Evolutionary conservation across 2,797 vertebrate species (phyloP), one percentile per base, ranked within the genome.

Genomic region (Molossus molossus): DNA sequence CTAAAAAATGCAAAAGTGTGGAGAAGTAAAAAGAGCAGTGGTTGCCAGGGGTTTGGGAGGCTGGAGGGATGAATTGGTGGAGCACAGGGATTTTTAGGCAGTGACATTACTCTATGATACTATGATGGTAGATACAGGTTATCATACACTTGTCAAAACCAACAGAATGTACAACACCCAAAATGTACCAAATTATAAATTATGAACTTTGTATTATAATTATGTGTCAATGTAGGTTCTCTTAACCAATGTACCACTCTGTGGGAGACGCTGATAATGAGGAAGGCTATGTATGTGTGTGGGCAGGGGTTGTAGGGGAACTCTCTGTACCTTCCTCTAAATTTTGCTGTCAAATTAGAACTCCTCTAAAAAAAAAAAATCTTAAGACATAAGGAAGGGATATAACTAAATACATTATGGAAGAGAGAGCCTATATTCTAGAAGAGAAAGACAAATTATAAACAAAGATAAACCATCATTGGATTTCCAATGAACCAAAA

Each of bases 361-460:
- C 29, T 80, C 12, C 5, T 53, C n/a, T 70, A 58, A 82, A 64
- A 55, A 67, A 67, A 15, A 57, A 58, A 80, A 67, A 3, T 33
- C 33, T 69, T 55, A 20, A n/a, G 10, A 76, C 53, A 55, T 65
- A 21, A 29, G n/a, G 14, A 11, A n/a, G 65, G 23, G 72, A 5
- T 29, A 57, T 7, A 73, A 23, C 6, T 69, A 13, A 1, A 55
- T 70, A 85, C 40, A 75, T 93, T 88, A 25, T 77, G 91, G 57
- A 10, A 93, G 11, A 2, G 9, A 23, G 6, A 21, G 13, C 23
- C 84, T 70, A 69, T 1, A 17, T 57, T 94, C 50, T 82, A 85
- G n/a, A 81, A 81, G 14, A 82, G 13, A 91, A 94, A 89, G 9
- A 83, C 15, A 83, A 90, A 80, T 69, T 85, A 23, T n/a, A 88